phyloP scores from a whole-genome alignment of 1,140 invertebrate genomes.

The Drosophila sp. region DNA sequence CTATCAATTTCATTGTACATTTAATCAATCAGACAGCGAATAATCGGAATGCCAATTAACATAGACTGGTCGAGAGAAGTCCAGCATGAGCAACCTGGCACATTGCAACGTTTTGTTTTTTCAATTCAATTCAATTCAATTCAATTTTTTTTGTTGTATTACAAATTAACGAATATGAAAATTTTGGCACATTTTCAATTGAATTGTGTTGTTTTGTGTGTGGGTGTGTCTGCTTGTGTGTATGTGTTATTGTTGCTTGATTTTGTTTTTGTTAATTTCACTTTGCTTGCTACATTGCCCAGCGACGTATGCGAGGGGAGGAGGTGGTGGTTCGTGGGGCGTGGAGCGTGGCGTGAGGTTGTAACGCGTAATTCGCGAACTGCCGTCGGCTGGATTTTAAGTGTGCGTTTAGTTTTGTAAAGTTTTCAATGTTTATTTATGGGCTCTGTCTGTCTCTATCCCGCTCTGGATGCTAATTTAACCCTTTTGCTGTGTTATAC shows the following conservation, averaged over 20 bases:
- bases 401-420: conserved; percentile 26
- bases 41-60: conserved; percentile 17
- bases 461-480: background rate
- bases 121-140: too few relatives aligned
- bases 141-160: background rate
- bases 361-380: background rate
- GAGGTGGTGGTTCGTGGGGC: background rate
- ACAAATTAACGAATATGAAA: background rate
- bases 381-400: conserved; percentile 40
- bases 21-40: conserved; percentile 43
- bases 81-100: background rate
- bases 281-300: background rate
- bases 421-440: conserved; percentile 47
- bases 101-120: background rate
- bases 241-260: conserved; percentile 19
- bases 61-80: conserved; percentile 5
- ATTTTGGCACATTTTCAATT: background rate
- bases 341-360: background rate
- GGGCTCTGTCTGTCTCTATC: background rate
- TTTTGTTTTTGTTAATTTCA: conserved; percentile 25
- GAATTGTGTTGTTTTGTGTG: too few relatives aligned
- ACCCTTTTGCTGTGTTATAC: background rate
- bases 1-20: conserved; percentile 83
- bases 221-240: too few relatives aligned
- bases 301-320: too few relatives aligned